Conservation (phyloP, 2,797 vertebrate species). For the Xenopus petersii region DNA sequence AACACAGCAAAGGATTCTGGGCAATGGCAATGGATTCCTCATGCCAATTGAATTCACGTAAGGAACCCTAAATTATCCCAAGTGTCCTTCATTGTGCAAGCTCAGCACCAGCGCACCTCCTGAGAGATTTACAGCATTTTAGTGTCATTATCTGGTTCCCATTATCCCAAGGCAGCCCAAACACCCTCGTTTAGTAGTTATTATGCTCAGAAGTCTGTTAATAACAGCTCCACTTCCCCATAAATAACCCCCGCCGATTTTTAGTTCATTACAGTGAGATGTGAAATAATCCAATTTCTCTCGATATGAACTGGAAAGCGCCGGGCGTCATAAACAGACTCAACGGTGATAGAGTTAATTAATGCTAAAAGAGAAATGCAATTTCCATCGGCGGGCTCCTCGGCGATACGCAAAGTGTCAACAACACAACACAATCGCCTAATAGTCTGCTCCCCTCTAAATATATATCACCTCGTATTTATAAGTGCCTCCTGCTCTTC, state of each 20-base stretch:
- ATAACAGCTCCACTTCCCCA: neutral
- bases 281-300: neutral
- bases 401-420: slow-evolving; percentile 17
- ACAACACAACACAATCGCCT: neutral
- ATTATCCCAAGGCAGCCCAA: neutral
- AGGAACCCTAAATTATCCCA: neutral
- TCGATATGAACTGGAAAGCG: neutral
- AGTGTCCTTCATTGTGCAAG: neutral
- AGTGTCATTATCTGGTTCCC: neutral
- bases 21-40: too few species aligned
- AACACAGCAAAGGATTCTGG: too few species aligned
- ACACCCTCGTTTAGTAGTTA: neutral
- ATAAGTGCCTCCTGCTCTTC: slow-evolving; percentile 13
- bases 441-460: slow-evolving; percentile 9
- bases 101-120: neutral
- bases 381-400: neutral
- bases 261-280: slow-evolving; percentile 17
- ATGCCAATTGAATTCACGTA: neutral
- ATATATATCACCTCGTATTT: slow-evolving; percentile 42
- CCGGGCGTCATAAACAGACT: slow-evolving; percentile 12
- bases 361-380: slow-evolving; percentile 19
- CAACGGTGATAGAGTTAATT: slow-evolving; percentile 34
- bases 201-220: neutral
- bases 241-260: neutral
- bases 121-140: neutral